Conservation (phyloP, 2,888 invertebrate genomes). For the Phyllotreta striolata region DNA sequence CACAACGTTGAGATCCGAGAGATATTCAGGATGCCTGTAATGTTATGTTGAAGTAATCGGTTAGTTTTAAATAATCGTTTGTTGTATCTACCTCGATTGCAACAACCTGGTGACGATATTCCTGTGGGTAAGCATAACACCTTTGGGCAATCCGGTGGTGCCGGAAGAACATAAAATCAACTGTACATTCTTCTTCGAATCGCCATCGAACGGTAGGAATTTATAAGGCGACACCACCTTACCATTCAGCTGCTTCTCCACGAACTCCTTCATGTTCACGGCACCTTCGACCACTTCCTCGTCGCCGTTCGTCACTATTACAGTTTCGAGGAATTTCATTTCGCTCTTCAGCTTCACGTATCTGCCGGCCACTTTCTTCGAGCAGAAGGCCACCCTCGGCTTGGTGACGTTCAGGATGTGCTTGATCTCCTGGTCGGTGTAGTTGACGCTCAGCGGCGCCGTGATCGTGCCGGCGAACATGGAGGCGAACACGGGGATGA, state of each 20-base stretch:
- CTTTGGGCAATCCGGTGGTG: conserved; percentile 74
- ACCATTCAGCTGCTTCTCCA: conserved; percentile 24
- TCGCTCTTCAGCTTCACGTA: conserved; percentile 62
- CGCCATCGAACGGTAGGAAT: conserved; percentile 39
- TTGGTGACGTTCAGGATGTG: conserved; percentile 71
- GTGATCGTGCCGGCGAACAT: conserved; percentile 48
- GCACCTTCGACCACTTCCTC: conserved; percentile 25
- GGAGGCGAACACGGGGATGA: conserved; percentile 48
- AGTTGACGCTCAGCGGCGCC: conserved; percentile 48
- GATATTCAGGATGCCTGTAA: conserved; percentile 41
- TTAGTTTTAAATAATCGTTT: neutral
- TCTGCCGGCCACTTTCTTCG: conserved; percentile 65
- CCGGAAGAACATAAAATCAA: conserved; percentile 70
- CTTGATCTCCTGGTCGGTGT: conserved; percentile 41
- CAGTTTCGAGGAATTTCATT: conserved; percentile 58
- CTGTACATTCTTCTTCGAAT: conserved; percentile 49
- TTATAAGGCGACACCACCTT: conserved; percentile 23
- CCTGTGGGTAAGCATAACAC: conserved; percentile 69
- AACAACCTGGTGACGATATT: conserved; percentile 55
- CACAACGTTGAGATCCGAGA: conserved; percentile 30
- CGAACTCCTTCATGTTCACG: conserved; percentile 28
- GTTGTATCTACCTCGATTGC: conserved; percentile 29
- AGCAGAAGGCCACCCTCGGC: conserved; percentile 72
- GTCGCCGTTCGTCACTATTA: conserved; percentile 64
- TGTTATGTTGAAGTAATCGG: no score